These are phyloP conservation scores for Tryphoninae sp. DNA, from an alignment of 2,888 invertebrate species.

Conservation along the genomic window DNA sequence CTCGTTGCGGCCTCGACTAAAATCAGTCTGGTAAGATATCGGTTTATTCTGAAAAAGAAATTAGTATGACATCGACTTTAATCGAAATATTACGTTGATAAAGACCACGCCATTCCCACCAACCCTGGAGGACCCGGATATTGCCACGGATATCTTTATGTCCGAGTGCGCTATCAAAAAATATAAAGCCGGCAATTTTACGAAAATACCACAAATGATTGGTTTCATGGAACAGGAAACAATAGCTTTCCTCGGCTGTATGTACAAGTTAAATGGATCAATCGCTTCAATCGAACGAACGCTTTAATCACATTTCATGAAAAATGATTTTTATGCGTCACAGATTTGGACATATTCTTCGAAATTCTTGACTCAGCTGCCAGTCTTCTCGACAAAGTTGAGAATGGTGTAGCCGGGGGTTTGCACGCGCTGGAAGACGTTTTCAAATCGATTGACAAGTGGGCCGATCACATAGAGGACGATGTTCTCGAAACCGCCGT, in stretches of 20 bases:
- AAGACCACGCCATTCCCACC: slow-evolving; percentile 81
- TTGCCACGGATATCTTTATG: slow-evolving; percentile 82
- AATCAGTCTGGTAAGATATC: slow-evolving; percentile 7
- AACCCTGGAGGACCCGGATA: slow-evolving; percentile 81
- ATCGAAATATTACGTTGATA: neutral
- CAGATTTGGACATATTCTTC: neutral
- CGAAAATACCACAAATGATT: slow-evolving; percentile 82
- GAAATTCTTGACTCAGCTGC: neutral
- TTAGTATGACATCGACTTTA: neutral
- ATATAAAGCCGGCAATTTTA: slow-evolving; percentile 80
- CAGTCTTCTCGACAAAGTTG: neutral
- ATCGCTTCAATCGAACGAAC: neutral
- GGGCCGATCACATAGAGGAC: neutral
- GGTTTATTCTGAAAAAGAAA: neutral
- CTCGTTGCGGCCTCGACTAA: neutral
- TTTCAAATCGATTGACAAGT: neutral
- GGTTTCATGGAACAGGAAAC: slow-evolving; percentile 82
- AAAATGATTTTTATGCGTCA: neutral
- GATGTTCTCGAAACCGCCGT: neutral
- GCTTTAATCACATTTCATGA: neutral
- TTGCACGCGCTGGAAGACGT: neutral
- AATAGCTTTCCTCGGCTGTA: slow-evolving; percentile 45
- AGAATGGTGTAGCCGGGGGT: neutral
- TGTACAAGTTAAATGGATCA: neutral
- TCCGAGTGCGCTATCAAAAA: slow-evolving; percentile 80